These are phyloP conservation scores for Diplodus sargus DNA, from an alignment of 2,797 vertebrate genomes.

Conservation along the genomic window DNA sequence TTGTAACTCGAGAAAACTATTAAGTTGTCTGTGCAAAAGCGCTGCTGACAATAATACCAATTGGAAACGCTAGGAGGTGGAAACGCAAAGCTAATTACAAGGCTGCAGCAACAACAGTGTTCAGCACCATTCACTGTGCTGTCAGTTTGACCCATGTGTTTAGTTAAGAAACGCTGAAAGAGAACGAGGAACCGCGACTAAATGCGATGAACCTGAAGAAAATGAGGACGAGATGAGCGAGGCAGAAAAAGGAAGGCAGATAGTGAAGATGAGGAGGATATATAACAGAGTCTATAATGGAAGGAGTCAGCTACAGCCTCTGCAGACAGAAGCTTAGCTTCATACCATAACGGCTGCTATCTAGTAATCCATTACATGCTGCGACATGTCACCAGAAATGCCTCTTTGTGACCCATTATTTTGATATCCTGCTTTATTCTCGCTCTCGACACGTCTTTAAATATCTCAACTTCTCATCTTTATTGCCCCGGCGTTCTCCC, in stretches of 20 bases:
- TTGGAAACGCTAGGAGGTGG: too few species aligned
- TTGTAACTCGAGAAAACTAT: too few species aligned
- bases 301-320: constrained; percentile 26
- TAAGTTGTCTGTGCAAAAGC: too few species aligned
- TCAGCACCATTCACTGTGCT: not conserved
- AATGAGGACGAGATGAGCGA: not conserved
- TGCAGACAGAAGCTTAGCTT: too few species aligned
- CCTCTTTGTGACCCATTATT: constrained; percentile 34
- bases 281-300: constrained; percentile 18
- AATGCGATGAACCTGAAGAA: constrained; percentile 6
- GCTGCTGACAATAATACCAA: too few species aligned
- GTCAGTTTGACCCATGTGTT: not conserved
- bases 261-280: constrained; percentile 25
- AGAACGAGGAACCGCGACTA: not conserved
- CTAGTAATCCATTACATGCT: constrained; percentile 12
- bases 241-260: constrained; percentile 21
- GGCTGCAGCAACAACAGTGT: not conserved
- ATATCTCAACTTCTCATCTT: constrained; percentile 8
- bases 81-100: not conserved
- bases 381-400: constrained; percentile 11
- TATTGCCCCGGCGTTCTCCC: not conserved
- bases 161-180: not conserved
- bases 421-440: constrained; percentile 13
- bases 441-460: constrained; percentile 15
- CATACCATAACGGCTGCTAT: too few species aligned